Percentiles rank a stretch among this genome's conserved stretches.
Conservation (phyloP, 2,113 vertebrate genomes). For the Silurus meridionalis region DNA sequence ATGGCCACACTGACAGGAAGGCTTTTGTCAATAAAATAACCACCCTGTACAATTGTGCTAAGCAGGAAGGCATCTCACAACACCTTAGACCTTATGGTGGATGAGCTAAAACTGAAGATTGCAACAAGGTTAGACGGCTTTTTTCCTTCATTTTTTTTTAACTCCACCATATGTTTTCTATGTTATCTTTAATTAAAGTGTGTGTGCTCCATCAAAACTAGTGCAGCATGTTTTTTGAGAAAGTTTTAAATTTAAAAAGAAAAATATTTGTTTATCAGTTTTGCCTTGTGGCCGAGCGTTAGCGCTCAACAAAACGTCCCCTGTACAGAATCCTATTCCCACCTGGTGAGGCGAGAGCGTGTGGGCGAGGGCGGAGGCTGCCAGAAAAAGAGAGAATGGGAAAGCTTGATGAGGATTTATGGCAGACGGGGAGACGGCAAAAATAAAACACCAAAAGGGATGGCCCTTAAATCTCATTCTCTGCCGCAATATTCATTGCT, state of each 20-base stretch:
- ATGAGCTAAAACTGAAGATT: background rate
- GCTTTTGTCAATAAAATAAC: background rate
- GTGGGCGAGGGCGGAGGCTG: slow-evolving; percentile 62
- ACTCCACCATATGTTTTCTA: background rate
- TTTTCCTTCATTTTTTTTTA: background rate
- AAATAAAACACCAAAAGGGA: slow-evolving; percentile 78
- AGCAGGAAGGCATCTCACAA: background rate
- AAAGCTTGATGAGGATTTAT: slow-evolving; percentile 78
- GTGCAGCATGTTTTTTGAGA: background rate
- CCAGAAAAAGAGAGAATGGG: slow-evolving; percentile 46
- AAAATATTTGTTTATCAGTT: slow-evolving; percentile 54
- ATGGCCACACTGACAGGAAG: background rate
- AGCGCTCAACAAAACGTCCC: slow-evolving; percentile 74
- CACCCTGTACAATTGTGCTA: background rate
- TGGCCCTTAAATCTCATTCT: slow-evolving; percentile 78
- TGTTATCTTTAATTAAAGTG: background rate
- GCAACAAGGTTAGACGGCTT: background rate
- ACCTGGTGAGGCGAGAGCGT: slow-evolving; percentile 67
- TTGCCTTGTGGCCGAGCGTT: slow-evolving; percentile 70
- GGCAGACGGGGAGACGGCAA: slow-evolving; percentile 70
- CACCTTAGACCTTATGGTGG: background rate
- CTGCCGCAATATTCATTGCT: slow-evolving; percentile 74
- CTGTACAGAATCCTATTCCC: slow-evolving; percentile 77
- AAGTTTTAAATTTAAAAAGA: background rate
- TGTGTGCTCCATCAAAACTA: background rate